A percentile compares a stretch with the other conserved stretches of the same genome.
These are phyloP conservation scores for Cremastinae sp. DNA, from an alignment of 2,888 invertebrate genomes.

Conservation along the genomic window DNA sequence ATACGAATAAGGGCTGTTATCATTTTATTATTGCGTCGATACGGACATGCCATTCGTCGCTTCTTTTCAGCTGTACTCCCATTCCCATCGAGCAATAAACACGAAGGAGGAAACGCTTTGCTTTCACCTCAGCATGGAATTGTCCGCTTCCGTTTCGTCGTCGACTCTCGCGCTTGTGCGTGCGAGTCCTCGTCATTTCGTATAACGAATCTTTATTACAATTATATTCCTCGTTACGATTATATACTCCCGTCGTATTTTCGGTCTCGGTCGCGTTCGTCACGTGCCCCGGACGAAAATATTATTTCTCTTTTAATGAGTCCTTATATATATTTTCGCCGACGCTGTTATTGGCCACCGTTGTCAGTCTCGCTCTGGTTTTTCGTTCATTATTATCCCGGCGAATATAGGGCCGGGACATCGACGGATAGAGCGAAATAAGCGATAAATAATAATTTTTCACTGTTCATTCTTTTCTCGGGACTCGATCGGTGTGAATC, in stretches of 20 bases:
- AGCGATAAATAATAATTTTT: no score
- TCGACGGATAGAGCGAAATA: no score
- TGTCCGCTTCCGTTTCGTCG: conserved; percentile 15
- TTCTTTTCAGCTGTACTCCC: background rate
- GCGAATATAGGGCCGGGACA: no score
- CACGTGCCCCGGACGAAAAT: no score
- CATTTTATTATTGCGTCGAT: conserved; percentile 58
- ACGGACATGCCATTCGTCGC: conserved; percentile 63
- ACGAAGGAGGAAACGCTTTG: conserved; percentile 27
- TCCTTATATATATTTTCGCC: background rate
- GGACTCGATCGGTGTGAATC: no score
- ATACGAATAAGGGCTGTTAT: conserved; percentile 66
- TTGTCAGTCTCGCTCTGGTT: conserved; percentile 3
- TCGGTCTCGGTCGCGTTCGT: background rate
- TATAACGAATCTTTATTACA: conserved; percentile 18
- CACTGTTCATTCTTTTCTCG: no score
- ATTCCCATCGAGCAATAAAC: background rate
- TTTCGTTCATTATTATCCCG: no score
- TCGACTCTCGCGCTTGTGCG: background rate
- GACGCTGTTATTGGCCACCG: background rate
- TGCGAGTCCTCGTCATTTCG: conserved; percentile 17
- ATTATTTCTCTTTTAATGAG: no score
- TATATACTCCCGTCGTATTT: background rate
- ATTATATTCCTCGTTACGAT: conserved; percentile 1
- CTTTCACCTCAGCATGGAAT: conserved; percentile 25